phyloP scores from a whole-genome alignment of 2,113 vertebrate species.

The Oncorhynchus nerka region DNA sequence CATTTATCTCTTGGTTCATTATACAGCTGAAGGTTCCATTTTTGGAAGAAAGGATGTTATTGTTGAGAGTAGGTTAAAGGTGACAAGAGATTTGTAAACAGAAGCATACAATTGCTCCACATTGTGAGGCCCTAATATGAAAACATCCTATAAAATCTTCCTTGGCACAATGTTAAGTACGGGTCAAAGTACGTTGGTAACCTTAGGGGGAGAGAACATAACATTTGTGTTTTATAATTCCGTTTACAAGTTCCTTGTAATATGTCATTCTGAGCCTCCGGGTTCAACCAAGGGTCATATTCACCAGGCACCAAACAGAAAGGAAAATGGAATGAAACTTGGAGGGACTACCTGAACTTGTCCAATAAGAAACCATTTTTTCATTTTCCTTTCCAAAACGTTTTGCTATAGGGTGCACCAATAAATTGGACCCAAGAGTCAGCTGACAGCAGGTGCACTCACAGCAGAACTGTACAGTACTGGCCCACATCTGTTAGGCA shows the following conservation, averaged over 20 bases:
- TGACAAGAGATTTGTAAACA: neutral
- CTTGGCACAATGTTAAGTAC: neutral
- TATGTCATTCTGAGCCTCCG: neutral
- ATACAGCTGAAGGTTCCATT: too few species aligned
- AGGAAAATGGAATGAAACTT: too few species aligned
- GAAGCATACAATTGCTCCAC: neutral
- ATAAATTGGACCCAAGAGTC: neutral
- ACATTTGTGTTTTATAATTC: neutral
- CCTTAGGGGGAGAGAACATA: neutral
- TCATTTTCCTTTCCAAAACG: too few species aligned
- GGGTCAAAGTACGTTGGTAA: neutral
- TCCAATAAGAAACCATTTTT: too few species aligned
- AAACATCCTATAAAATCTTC: neutral
- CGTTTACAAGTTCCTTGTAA: neutral
- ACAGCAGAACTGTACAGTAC: neutral
- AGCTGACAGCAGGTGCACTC: neutral
- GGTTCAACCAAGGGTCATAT: neutral
- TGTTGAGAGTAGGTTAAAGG: too few species aligned
- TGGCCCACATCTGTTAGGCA: constrained; percentile 12
- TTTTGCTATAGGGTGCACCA: too few species aligned
- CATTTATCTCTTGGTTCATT: too few species aligned
- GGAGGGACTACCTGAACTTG: too few species aligned
- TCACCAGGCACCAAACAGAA: too few species aligned
- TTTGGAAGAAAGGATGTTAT: too few species aligned
- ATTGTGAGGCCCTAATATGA: neutral